Conservation (phyloP, 2,113 vertebrate genomes). For the Podarcis raffonei region DNA sequence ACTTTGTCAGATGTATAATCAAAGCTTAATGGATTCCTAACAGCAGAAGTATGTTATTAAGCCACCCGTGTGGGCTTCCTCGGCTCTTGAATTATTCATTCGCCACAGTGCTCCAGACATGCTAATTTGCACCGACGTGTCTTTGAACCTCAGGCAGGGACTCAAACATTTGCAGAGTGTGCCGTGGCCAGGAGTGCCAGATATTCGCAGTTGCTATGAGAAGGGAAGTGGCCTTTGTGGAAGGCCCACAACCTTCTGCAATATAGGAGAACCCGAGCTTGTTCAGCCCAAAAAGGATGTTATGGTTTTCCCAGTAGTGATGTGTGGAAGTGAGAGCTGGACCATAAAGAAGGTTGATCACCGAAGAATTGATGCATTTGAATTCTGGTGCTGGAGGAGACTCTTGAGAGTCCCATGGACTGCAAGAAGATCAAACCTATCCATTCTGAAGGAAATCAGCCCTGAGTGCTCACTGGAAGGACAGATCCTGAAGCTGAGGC, state of each 20-base stretch:
- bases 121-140: conserved; percentile 26
- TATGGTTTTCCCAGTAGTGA: too few relatives aligned
- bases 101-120: neutral
- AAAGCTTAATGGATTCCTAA: conserved; percentile 41
- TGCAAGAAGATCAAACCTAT: too few relatives aligned
- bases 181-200: neutral
- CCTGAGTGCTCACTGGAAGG: too few relatives aligned
- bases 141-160: conserved; percentile 31
- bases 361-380: too few relatives aligned
- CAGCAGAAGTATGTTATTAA: neutral
- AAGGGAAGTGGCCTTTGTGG: neutral
- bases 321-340: too few relatives aligned
- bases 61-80: conserved; percentile 30
- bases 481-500: too few relatives aligned
- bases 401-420: too few relatives aligned
- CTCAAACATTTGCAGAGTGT: too few relatives aligned
- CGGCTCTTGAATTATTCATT: conserved; percentile 51
- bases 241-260: neutral
- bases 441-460: too few relatives aligned
- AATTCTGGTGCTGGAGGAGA: too few relatives aligned
- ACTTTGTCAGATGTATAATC: neutral
- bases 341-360: too few relatives aligned
- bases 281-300: too few relatives aligned
- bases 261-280: neutral
- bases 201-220: neutral